Conservation (phyloP, 2,113 vertebrate genomes). For the Phocoena phocoena region DNA sequence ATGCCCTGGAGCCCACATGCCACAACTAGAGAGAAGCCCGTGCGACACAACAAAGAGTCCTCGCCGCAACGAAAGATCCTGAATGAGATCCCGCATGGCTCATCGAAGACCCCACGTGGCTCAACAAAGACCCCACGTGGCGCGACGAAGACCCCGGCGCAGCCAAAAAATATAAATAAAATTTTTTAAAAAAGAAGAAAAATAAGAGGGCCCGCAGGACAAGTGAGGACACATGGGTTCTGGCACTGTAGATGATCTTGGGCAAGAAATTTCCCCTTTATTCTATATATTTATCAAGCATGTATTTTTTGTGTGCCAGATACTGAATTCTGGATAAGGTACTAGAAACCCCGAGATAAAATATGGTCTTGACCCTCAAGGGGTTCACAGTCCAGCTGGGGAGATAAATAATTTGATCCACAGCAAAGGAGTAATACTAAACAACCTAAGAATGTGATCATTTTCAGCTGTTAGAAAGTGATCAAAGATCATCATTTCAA, state of each 20-base stretch:
- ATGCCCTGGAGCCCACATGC: no score
- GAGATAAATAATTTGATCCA: not conserved
- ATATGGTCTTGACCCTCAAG: not conserved
- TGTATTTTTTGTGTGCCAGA: not conserved
- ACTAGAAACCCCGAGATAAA: not conserved
- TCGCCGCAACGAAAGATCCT: no score
- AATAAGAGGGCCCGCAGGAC: not conserved
- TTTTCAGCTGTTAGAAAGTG: slow-evolving; percentile 5
- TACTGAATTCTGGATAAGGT: not conserved
- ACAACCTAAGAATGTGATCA: not conserved
- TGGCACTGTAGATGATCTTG: not conserved
- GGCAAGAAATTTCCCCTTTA: not conserved
- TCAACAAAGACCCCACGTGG: no score
- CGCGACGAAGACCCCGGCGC: no score
- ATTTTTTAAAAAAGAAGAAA: no score
- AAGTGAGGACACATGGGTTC: not conserved
- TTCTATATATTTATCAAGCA: not conserved
- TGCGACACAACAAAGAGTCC: no score
- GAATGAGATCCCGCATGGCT: no score
- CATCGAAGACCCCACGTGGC: no score
- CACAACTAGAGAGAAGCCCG: no score
- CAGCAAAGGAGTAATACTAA: not conserved
- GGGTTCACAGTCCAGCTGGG: not conserved
- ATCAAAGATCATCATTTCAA: slow-evolving; percentile 19
- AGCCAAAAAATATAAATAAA: no score